Evolutionary conservation across 2,113 vertebrate species (phyloP).

Genomic region (Epinephelus fuscoguttatus): DNA sequence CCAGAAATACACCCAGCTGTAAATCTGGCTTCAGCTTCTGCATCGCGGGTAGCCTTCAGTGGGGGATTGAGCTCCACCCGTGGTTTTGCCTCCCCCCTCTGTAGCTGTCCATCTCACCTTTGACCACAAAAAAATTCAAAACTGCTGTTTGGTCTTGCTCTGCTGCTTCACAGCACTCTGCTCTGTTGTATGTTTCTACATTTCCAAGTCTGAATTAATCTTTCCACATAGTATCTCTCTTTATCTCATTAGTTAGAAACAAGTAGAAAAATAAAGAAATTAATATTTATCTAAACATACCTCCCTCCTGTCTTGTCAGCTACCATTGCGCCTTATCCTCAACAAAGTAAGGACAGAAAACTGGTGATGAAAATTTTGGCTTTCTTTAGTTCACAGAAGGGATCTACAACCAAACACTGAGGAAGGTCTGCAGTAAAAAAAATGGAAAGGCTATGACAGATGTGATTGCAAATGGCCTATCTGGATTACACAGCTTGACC

Average conservation of each 20-base stretch:
- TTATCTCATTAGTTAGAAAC: neutral
- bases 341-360: neutral
- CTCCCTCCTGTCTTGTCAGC: neutral
- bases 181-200: neutral
- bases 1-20: conserved; percentile 11
- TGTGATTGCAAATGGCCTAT: neutral
- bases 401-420: neutral
- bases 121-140: neutral
- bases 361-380: neutral
- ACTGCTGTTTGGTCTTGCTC: neutral
- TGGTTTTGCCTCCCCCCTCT: conserved; percentile 6
- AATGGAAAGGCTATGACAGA: neutral
- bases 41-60: conserved; percentile 10
- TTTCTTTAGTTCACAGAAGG: conserved; percentile 1
- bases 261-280: neutral
- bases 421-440: neutral
- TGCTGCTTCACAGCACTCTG: neutral
- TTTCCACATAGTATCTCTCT: neutral
- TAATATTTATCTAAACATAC: neutral
- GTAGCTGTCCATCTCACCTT: neutral
- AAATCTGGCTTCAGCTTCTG: conserved; percentile 40
- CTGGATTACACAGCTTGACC: neutral
- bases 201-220: neutral
- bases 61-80: conserved; percentile 11
- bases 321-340: neutral